Percentiles rank a stretch among this genome's conserved stretches.
These are phyloP conservation scores for Cossypha caffra DNA, from an alignment of 2,797 vertebrate genomes.

Conservation along the genomic window DNA sequence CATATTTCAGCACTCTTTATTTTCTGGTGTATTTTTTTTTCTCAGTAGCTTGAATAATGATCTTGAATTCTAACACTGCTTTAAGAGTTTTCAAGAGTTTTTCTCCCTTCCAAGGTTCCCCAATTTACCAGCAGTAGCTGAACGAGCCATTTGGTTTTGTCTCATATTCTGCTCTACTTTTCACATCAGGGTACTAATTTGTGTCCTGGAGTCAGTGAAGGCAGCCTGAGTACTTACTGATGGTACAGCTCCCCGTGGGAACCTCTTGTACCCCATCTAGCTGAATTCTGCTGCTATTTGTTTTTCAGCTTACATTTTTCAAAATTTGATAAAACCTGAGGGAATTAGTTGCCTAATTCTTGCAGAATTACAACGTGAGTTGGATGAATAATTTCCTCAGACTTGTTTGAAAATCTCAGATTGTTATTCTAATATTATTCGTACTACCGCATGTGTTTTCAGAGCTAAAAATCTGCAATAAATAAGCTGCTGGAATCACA, in stretches of 20 bases:
- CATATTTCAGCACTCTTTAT: background rate
- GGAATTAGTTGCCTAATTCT: conserved; percentile 31
- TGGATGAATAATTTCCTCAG: conserved; percentile 27
- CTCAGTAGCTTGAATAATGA: background rate
- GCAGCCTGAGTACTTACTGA: background rate
- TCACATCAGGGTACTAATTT: background rate
- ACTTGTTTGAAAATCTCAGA: background rate
- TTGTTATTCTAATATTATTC: conserved; percentile 31
- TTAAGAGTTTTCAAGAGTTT: background rate
- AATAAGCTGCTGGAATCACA: background rate
- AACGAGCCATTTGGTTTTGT: background rate
- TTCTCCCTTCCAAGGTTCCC: background rate
- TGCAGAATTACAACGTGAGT: background rate
- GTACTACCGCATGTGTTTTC: background rate
- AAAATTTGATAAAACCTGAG: conserved; percentile 17
- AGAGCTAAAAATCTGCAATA: background rate
- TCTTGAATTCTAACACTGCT: background rate
- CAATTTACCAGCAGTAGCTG: background rate
- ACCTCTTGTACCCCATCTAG: background rate
- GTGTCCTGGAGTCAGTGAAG: background rate
- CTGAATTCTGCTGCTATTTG: background rate
- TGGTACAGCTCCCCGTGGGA: background rate
- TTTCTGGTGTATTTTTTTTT: background rate
- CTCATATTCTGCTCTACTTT: background rate
- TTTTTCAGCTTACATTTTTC: conserved; percentile 20